Conservation (phyloP, 2,113 vertebrate species). For the Donacobius atricapilla region DNA sequence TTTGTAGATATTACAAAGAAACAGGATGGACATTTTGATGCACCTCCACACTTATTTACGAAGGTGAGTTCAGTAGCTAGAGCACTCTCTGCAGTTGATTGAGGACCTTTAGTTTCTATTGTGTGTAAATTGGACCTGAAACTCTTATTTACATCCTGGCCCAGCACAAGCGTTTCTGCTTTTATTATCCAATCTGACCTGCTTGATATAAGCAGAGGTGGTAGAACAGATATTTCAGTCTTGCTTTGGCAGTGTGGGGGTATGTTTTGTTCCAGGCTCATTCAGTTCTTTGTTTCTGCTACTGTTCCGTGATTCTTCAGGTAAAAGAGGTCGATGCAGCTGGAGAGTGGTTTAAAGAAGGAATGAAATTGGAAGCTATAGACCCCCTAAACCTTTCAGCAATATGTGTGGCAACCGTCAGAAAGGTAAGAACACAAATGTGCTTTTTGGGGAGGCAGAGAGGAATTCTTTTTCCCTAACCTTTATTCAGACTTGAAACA, state of each 20-base stretch:
- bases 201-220: not conserved
- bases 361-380: slow-evolving; percentile 98
- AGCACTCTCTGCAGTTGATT: not conserved
- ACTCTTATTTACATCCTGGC: not conserved
- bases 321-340: slow-evolving; percentile 93
- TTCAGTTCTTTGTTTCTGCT: not conserved
- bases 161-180: not conserved
- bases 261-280: not conserved
- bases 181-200: not conserved
- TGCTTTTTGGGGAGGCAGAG: not conserved
- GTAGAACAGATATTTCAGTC: not conserved
- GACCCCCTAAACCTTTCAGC: slow-evolving; percentile 97
- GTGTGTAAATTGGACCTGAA: not conserved
- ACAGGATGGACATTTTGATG: slow-evolving; percentile 90
- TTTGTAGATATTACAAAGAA: slow-evolving; percentile 91
- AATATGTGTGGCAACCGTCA: slow-evolving; percentile 97
- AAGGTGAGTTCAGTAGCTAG: slow-evolving; percentile 81
- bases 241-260: not conserved
- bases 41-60: slow-evolving; percentile 87
- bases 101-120: not conserved
- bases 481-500: not conserved
- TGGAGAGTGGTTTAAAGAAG: slow-evolving; percentile 96
- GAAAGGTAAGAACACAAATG: slow-evolving; percentile 82
- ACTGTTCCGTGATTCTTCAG: slow-evolving; percentile 68
- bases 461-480: not conserved